Evolutionary conservation across 2,113 vertebrate genomes (phyloP).

Genomic region (Danionella cerebrum): DNA sequence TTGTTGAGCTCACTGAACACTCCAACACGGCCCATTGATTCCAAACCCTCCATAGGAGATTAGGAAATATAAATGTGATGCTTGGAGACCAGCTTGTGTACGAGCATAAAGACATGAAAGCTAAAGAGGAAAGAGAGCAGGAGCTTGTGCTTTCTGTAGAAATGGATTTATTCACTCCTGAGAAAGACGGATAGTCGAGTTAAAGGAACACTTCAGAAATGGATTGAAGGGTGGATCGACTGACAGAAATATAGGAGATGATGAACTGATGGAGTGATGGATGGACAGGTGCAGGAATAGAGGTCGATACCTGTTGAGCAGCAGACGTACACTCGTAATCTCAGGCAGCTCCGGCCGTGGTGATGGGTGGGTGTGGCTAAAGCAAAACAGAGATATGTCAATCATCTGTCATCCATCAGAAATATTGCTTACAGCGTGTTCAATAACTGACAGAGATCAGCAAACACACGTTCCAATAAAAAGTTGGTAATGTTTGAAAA

Average conservation of each 20-base stretch:
- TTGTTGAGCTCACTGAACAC: no score
- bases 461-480: no score
- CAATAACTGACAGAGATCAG: no score
- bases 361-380: constrained; percentile 88
- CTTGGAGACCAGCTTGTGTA: no score
- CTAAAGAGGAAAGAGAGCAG: background rate
- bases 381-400: constrained; percentile 23
- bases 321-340: constrained; percentile 94
- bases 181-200: background rate
- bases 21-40: no score
- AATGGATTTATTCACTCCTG: background rate
- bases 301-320: constrained; percentile 72
- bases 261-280: background rate
- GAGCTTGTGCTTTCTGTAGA: constrained; percentile 24
- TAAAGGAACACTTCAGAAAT: background rate
- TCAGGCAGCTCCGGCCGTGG: constrained; percentile 85
- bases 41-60: no score
- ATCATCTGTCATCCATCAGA: background rate
- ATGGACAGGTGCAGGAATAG: background rate
- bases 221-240: background rate
- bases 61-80: no score
- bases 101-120: background rate
- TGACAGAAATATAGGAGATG: background rate
- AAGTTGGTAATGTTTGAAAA: no score
- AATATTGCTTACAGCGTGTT: background rate